Conservation (phyloP, 2,888 invertebrate genomes). For the Leptura quadrifasciata region DNA sequence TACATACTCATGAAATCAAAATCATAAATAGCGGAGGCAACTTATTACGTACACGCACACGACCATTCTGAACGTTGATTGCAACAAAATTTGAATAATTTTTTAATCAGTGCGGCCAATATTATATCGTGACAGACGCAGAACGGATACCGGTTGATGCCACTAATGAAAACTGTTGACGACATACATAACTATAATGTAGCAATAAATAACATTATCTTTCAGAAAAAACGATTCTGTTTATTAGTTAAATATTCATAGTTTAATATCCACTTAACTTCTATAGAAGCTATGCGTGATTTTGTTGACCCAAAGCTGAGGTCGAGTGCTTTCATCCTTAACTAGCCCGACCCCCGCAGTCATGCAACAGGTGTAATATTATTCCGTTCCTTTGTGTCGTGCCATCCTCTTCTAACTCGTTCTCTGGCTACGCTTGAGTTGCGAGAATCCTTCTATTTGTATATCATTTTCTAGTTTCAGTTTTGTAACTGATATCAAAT, state of each 20-base stretch:
- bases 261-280: constrained; percentile 58
- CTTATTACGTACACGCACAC: constrained; percentile 12
- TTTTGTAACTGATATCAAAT: constrained; percentile 23
- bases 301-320: constrained; percentile 64
- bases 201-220: constrained; percentile 33
- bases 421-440: constrained; percentile 13
- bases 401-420: constrained; percentile 22
- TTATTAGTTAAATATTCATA: constrained; percentile 42
- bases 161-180: constrained; percentile 14
- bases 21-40: constrained; percentile 1
- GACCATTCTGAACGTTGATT: not conserved
- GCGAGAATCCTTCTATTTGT: constrained; percentile 31
- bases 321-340: constrained; percentile 59
- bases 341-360: constrained; percentile 63
- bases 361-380: constrained; percentile 64
- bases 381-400: constrained; percentile 7
- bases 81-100: not conserved
- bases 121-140: not conserved
- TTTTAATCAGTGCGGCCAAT: constrained; percentile 21
- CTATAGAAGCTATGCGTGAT: constrained; percentile 64
- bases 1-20: not conserved
- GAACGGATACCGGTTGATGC: not conserved
- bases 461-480: constrained; percentile 34
- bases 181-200: constrained; percentile 19
- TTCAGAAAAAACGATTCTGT: constrained; percentile 26